These are phyloP conservation scores for Zaprionus ornatus DNA, from an alignment of 1,140 invertebrate species.

Conservation along the genomic window DNA sequence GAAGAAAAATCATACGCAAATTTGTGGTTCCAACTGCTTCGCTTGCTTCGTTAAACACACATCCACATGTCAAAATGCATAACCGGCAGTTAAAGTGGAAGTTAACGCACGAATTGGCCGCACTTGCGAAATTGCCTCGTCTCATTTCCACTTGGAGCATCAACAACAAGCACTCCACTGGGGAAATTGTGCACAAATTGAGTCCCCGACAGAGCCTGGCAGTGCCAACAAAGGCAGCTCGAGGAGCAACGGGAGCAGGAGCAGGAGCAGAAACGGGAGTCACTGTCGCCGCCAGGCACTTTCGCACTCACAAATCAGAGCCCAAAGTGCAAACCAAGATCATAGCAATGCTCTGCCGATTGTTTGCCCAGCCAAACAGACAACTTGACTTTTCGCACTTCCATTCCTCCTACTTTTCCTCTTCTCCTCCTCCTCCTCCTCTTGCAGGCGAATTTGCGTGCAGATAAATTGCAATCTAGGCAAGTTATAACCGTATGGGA, in stretches of 20 bases:
- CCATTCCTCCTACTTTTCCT: neutral
- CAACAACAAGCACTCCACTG: slow-evolving; percentile 21
- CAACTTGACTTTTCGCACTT: slow-evolving; percentile 75
- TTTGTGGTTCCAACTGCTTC: slow-evolving; percentile 54
- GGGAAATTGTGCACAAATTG: slow-evolving; percentile 56
- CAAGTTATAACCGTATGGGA: slow-evolving; percentile 17
- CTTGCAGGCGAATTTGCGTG: slow-evolving; percentile 66
- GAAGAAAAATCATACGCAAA: slow-evolving; percentile 75
- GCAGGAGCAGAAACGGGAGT: neutral
- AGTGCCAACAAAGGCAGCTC: slow-evolving; percentile 33
- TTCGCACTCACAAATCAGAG: slow-evolving; percentile 36
- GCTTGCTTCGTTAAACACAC: slow-evolving; percentile 72
- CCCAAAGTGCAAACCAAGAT: slow-evolving; percentile 67
- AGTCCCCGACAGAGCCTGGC: slow-evolving; percentile 32
- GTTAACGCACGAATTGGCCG: slow-evolving; percentile 58
- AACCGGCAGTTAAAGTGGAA: slow-evolving; percentile 54
- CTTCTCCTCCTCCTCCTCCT: neutral
- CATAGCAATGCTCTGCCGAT: slow-evolving; percentile 63
- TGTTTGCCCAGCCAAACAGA: slow-evolving; percentile 76
- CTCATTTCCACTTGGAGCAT: slow-evolving; percentile 35
- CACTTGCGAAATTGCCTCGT: neutral
- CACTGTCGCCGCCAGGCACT: neutral
- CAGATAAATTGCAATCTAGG: slow-evolving; percentile 75
- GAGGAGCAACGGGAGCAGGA: neutral
- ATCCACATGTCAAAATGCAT: slow-evolving; percentile 61